Percentiles rank a stretch among this genome's conserved stretches.
Evolutionary conservation across 2,888 invertebrate genomes (phyloP).

Genomic region (Nephrotoma flavescens): DNA sequence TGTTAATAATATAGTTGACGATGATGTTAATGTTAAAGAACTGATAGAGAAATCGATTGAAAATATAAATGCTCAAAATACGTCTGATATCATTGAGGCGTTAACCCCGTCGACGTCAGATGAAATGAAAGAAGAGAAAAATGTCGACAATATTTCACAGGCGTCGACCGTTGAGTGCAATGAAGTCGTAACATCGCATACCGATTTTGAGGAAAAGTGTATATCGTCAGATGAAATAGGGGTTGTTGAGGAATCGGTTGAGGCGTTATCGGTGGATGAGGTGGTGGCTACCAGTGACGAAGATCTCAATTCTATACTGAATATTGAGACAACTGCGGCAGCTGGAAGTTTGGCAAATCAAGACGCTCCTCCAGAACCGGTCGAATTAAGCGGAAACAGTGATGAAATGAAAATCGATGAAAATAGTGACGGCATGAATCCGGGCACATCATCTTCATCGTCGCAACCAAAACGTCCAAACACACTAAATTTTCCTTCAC

Average conservation of each 20-base stretch:
- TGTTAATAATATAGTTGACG: not conserved
- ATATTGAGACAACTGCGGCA: constrained; percentile 2
- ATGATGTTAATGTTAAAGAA: not conserved
- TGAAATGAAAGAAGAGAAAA: constrained; percentile 11
- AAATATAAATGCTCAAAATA: constrained; percentile 14
- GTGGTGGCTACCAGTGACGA: constrained; percentile 6
- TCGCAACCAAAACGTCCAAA: constrained; percentile 22
- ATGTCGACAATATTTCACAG: constrained; percentile 30
- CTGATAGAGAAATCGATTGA: not conserved
- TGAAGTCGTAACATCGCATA: constrained; percentile 18
- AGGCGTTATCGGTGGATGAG: not conserved
- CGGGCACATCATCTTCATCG: not conserved
- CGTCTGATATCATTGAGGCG: constrained; percentile 14
- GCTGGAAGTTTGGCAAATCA: not conserved
- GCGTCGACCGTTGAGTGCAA: constrained; percentile 31
- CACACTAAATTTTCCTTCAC: constrained; percentile 23
- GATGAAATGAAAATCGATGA: constrained; percentile 2
- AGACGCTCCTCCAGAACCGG: not conserved
- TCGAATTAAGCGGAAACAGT: not conserved
- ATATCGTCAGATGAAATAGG: not conserved
- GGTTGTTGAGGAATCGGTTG: not conserved
- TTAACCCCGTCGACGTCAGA: not conserved
- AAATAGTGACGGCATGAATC: constrained; percentile 8
- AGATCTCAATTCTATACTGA: not conserved
- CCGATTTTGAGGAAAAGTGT: constrained; percentile 10